Conservation (phyloP, 2,888 invertebrate species). For the Bombylius major region DNA sequence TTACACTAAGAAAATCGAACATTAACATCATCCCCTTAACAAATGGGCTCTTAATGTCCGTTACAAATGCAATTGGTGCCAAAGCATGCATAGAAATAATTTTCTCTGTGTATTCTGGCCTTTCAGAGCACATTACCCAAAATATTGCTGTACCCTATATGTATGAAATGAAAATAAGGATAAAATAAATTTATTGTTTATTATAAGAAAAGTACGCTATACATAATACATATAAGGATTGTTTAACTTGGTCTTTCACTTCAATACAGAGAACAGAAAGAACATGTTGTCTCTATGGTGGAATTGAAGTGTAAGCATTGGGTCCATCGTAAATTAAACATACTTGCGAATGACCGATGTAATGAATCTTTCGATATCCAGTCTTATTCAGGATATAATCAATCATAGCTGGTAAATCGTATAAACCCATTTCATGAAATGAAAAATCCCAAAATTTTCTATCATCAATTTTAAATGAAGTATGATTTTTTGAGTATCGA, state of each 20-base stretch:
- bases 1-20: not conserved
- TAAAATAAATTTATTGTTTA: not conserved
- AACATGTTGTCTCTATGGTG: too few relatives aligned
- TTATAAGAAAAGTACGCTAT: too few relatives aligned
- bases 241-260: too few relatives aligned
- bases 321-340: too few relatives aligned
- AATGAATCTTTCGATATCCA: constrained; percentile 37
- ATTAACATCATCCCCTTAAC: constrained; percentile 13
- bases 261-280: too few relatives aligned
- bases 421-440: constrained; percentile 43
- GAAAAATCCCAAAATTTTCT: constrained; percentile 27
- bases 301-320: too few relatives aligned
- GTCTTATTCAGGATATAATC: constrained; percentile 37
- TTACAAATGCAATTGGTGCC: constrained; percentile 46
- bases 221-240: too few relatives aligned
- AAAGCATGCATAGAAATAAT: constrained; percentile 41
- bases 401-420: constrained; percentile 43
- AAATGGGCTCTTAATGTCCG: constrained; percentile 37
- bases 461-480: constrained; percentile 9
- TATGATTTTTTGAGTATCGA: constrained; percentile 15
- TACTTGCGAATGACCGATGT: constrained; percentile 43
- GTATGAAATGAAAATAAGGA: constrained; percentile 3
- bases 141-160: constrained; percentile 48
- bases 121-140: constrained; percentile 41
- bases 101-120: constrained; percentile 42